Conservation (phyloP, 2,113 vertebrate genomes). For the Martes martes region DNA sequence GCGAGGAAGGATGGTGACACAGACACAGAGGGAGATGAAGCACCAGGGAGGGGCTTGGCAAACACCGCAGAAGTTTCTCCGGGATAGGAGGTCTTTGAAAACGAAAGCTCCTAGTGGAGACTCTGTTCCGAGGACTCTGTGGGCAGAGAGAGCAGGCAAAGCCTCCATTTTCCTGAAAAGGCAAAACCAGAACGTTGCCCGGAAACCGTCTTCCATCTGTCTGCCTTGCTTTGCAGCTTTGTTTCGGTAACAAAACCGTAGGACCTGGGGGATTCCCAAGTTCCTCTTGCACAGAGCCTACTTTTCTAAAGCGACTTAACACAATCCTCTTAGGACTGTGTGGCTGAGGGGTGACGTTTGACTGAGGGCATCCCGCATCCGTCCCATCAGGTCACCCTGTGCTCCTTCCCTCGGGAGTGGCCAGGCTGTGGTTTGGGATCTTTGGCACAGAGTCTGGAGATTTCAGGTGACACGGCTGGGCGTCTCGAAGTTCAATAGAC, state of each 20-base stretch:
- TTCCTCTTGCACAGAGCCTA: background rate
- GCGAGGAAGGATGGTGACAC: rapidly evolving
- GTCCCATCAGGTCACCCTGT: too few relatives aligned
- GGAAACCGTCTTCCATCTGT: background rate
- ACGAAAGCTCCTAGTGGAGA: background rate
- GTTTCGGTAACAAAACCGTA: background rate
- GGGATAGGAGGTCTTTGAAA: background rate
- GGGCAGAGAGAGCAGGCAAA: background rate
- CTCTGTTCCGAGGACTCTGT: background rate
- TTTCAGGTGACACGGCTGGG: background rate
- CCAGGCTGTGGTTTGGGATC: background rate
- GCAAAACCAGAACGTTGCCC: rapidly evolving
- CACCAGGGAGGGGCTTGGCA: background rate
- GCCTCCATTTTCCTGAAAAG: background rate
- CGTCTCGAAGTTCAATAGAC: background rate
- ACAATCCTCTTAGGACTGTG: background rate
- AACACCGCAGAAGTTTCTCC: background rate
- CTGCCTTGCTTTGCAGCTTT: background rate
- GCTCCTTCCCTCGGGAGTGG: background rate
- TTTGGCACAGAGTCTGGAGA: background rate
- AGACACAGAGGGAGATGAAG: rapidly evolving
- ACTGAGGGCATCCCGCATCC: background rate
- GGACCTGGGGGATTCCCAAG: background rate
- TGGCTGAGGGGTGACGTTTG: background rate
- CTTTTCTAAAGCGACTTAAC: background rate